Evolutionary conservation across 2,888 invertebrate genomes (phyloP), one percentile per base, ranked within the genome.

Genomic region (Eubasilissa splendida): DNA sequence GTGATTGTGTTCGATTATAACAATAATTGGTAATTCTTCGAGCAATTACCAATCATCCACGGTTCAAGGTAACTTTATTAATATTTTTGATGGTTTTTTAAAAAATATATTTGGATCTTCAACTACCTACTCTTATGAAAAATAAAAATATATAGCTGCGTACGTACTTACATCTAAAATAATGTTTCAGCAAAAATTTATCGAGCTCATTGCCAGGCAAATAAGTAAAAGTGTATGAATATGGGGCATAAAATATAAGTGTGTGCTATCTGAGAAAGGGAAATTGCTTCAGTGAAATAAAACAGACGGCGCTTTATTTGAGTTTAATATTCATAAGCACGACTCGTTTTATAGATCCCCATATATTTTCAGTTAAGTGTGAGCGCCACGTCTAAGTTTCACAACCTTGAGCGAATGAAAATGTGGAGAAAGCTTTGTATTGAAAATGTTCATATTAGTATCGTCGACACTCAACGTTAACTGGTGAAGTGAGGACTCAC

Each of bases 241-340:
- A 73, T 58, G n/a, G 54, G 11, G 42, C 56, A 73, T 73, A 22
- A 54, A 52, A 42, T 56, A n/a, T 54, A n/a, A 73, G 56, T 33
- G 54, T n/a, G 71, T 31, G 71, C 54, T 70, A 70, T 70, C 70
- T 58, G 68, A 31, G 71, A 58, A 73, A 56, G 71, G 71, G 33
- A 73, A 73, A 58, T 73, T 56, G 58, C 71, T 11, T 56, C 54
- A 56, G 58, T 31, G 42, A 73, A 73, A 73, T 56, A 73, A 73
- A 73, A 56, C 71, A 73, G 71, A 73, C 56, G 71, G 33, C 58
- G 54, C 33, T 56, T 73, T 73, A 73, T 73, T 56, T 73, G 56
- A 56, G 71, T 73, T 73, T 73, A 73, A 73, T 73, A 73, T 73
- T 73, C 71, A 73, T 73, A 73, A 14, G 58, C 71, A 73, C 71